Evolutionary conservation across 2,113 vertebrate genomes (phyloP).

Genomic region (Calidris pygmaea): DNA sequence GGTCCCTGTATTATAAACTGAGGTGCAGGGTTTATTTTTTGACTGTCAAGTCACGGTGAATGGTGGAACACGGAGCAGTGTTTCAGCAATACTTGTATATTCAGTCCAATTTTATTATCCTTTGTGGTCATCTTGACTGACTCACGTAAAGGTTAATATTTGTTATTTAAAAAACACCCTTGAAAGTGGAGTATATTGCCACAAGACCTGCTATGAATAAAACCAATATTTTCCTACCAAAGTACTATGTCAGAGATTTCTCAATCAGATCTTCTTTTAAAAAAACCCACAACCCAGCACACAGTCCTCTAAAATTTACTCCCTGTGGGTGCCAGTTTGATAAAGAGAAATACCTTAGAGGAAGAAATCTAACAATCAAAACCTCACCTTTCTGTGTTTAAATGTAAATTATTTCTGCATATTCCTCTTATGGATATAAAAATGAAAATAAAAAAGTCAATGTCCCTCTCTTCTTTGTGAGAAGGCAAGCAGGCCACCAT

Average conservation of each 20-base stretch:
- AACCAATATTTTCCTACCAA: neutral
- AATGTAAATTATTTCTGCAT: conserved; percentile 18
- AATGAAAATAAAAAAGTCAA: neutral
- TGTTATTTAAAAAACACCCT: neutral
- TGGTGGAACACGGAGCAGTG: neutral
- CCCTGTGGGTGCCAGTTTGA: neutral
- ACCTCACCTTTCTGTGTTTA: conserved; percentile 50
- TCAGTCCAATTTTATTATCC: neutral
- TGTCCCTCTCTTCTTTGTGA: neutral
- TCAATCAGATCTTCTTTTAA: neutral
- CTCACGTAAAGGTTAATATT: neutral
- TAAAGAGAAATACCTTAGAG: neutral
- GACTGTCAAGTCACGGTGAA: neutral
- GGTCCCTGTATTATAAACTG: neutral
- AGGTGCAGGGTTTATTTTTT: neutral
- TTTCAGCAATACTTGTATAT: neutral
- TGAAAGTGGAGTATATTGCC: neutral
- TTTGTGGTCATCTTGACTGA: neutral
- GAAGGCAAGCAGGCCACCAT: neutral
- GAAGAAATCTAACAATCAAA: neutral
- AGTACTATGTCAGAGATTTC: neutral
- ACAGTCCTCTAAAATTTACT: neutral
- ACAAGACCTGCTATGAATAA: neutral
- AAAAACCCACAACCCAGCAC: neutral
- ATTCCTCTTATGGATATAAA: conserved; percentile 29